phyloP scores from a whole-genome alignment of 2,797 vertebrate genomes.

The Sebastes iracundus region DNA sequence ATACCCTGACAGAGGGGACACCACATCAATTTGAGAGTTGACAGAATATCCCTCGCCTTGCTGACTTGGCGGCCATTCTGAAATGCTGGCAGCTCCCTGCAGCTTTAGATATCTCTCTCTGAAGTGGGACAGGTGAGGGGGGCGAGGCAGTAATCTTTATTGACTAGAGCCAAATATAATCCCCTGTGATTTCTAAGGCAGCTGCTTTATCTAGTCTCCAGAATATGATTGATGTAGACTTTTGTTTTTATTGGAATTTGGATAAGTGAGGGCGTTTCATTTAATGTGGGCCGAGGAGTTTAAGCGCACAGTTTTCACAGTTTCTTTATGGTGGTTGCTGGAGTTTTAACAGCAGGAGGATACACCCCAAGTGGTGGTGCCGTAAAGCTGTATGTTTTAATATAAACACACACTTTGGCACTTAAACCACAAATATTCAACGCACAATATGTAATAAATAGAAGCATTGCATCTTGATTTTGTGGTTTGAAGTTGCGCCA shows the following conservation, averaged over 20 bases:
- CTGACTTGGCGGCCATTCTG: constrained; percentile 28
- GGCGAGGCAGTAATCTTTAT: constrained; percentile 61
- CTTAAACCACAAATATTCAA: neutral
- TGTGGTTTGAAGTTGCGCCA: neutral
- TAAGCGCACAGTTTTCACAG: neutral
- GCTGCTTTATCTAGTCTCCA: constrained; percentile 38
- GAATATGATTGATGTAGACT: constrained; percentile 39
- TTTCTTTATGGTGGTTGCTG: constrained; percentile 3
- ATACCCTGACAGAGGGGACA: constrained; percentile 10
- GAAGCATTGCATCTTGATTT: neutral
- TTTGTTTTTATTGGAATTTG: constrained; percentile 59
- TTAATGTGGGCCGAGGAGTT: constrained; percentile 13
- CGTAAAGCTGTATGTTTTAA: neutral
- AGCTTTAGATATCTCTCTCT: constrained; percentile 47
- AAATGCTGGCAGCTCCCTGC: constrained; percentile 34
- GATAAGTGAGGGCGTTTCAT: constrained; percentile 17
- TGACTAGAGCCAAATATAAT: constrained; percentile 61
- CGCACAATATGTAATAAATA: neutral
- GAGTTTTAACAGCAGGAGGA: neutral
- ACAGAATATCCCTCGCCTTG: constrained; percentile 24
- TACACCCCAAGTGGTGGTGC: neutral
- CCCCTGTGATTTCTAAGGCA: constrained; percentile 45
- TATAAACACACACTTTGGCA: neutral
- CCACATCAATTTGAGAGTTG: constrained; percentile 36
- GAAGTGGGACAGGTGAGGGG: constrained; percentile 52